Conservation (phyloP, 2,113 vertebrate genomes). For the Triplophysa tibetana region DNA sequence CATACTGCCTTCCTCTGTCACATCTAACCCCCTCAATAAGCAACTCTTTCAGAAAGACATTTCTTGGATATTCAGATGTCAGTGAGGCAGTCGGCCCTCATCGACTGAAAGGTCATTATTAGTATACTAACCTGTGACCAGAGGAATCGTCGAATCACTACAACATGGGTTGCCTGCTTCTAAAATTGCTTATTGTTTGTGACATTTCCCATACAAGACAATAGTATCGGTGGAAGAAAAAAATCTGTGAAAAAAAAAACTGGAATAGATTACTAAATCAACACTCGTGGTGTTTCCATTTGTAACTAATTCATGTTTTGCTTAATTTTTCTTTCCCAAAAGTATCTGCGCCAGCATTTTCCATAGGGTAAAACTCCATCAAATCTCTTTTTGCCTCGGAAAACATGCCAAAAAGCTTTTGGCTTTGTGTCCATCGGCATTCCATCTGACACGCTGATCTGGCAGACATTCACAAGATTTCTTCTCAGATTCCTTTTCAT, state of each 20-base stretch:
- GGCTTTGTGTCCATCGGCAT: constrained; percentile 62
- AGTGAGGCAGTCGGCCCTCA: background rate
- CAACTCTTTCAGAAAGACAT: constrained; percentile 54
- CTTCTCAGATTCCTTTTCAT: background rate
- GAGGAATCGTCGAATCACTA: constrained; percentile 30
- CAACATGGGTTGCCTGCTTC: constrained; percentile 16
- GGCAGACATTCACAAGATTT: background rate
- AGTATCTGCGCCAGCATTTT: constrained; percentile 70
- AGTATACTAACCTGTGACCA: constrained; percentile 30
- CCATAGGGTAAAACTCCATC: constrained; percentile 66
- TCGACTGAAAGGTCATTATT: constrained; percentile 16
- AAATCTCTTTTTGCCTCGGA: constrained; percentile 67
- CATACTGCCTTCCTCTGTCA: constrained; percentile 58
- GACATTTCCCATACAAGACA: constrained; percentile 42
- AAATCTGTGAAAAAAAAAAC: background rate
- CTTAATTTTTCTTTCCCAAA: constrained; percentile 67
- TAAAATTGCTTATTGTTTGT: constrained; percentile 7
- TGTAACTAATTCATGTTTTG: constrained; percentile 49
- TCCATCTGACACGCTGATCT: background rate
- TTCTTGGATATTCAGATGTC: background rate
- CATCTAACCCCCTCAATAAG: constrained; percentile 49
- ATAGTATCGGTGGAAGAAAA: background rate
- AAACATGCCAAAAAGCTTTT: constrained; percentile 70
- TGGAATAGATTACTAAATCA: constrained; percentile 39
- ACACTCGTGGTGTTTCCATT: constrained; percentile 62